phyloP scores from a whole-genome alignment of 2,113 vertebrate species.

The Isichthys henryi region DNA sequence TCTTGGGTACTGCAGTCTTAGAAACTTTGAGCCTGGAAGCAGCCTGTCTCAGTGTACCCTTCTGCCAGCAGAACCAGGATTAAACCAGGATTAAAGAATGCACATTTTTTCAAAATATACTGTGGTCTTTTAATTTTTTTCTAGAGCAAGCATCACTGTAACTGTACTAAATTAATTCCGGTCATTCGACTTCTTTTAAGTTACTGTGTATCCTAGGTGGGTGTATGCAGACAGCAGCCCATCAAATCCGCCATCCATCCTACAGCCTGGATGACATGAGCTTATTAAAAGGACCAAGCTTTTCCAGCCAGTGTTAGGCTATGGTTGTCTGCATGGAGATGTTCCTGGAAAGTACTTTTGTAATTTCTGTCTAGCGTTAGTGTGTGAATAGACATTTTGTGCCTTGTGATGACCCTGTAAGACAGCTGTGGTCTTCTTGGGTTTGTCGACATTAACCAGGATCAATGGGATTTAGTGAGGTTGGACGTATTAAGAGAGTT shows the following conservation, averaged over 20 bases:
- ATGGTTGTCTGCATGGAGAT: neutral
- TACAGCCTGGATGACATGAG: neutral
- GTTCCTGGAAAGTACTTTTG: neutral
- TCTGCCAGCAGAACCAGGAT: neutral
- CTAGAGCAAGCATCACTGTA: neutral
- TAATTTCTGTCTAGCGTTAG: too few species aligned
- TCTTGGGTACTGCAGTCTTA: neutral
- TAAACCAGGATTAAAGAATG: neutral
- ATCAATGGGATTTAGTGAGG: neutral
- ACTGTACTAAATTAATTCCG: neutral
- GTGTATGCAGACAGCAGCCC: neutral
- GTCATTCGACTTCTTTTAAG: neutral
- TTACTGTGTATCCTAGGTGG: neutral
- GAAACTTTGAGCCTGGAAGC: neutral
- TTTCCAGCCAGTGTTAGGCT: neutral
- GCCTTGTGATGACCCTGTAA: neutral
- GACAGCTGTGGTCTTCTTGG: neutral
- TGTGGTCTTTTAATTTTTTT: neutral
- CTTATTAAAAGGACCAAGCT: neutral
- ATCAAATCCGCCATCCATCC: neutral
- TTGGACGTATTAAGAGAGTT: neutral
- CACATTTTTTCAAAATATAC: neutral
- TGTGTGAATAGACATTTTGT: neutral
- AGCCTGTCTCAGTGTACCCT: neutral
- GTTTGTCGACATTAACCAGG: neutral